phyloP scores from a whole-genome alignment of 2,113 vertebrate species.

The Seriola aureovittata region DNA sequence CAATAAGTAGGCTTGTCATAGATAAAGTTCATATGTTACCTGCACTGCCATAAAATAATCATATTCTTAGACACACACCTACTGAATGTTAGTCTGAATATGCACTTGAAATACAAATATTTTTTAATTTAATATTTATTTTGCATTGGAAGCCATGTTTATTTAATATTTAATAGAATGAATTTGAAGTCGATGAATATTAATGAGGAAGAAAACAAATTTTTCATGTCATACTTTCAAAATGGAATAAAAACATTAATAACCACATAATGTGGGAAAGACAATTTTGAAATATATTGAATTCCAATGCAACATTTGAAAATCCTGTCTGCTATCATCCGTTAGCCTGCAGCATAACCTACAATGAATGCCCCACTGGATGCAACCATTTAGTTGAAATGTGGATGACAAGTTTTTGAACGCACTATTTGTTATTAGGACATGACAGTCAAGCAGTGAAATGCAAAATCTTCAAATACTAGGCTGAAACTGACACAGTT shows the following conservation, averaged over 20 bases:
- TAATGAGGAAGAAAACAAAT: not conserved
- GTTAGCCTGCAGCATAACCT: conserved; percentile 40
- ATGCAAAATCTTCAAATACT: conserved; percentile 42
- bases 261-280: not conserved
- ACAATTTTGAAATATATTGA: conserved; percentile 24
- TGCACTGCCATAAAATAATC: conserved; percentile 21
- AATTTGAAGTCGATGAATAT: not conserved
- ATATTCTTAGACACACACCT: not conserved
- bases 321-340: conserved; percentile 47
- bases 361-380: conserved; percentile 34
- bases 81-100: not conserved
- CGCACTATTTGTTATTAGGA: conserved; percentile 24
- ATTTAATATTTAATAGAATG: not conserved
- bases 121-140: not conserved
- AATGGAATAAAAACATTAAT: not conserved
- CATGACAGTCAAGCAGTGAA: conserved; percentile 37
- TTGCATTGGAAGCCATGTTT: not conserved
- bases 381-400: conserved; percentile 53
- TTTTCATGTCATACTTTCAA: not conserved
- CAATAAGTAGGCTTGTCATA: conserved; percentile 38
- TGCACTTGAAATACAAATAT: not conserved
- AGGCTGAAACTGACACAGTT: conserved; percentile 36
- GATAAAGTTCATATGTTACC: conserved; percentile 45
- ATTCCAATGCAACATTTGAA: conserved; percentile 24
- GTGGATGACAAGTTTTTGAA: conserved; percentile 56